Percentiles rank a stretch among this genome's conserved stretches.
Conservation (phyloP, 2,888 invertebrate species). For the Thymelicus sylvestris region DNA sequence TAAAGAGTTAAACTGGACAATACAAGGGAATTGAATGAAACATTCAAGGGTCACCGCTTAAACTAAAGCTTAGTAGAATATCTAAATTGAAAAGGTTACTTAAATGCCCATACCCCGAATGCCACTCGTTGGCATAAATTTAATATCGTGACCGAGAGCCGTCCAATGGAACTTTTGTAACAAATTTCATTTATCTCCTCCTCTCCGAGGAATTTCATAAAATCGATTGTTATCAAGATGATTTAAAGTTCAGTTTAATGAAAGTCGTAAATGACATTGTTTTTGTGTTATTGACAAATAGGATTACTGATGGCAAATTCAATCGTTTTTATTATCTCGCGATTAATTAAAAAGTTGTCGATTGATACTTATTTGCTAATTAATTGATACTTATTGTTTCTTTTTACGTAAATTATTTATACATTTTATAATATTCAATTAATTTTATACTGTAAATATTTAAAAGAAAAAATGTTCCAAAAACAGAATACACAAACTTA, state of each 20-base stretch:
- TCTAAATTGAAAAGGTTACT: conserved; percentile 71
- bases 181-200: conserved; percentile 80
- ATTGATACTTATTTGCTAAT: no score
- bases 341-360: no score
- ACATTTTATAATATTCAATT: no score
- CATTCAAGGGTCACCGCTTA: conserved; percentile 1
- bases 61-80: conserved; percentile 57
- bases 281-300: conserved; percentile 47
- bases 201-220: conserved; percentile 74
- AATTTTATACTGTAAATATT: no score
- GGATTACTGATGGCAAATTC: background rate
- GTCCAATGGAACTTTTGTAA: conserved; percentile 78
- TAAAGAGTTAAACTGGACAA: background rate
- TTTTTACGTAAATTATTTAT: no score
- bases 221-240: conserved; percentile 76
- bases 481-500: no score
- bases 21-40: background rate
- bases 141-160: conserved; percentile 77
- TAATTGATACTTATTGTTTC: no score
- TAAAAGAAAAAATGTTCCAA: no score
- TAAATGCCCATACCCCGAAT: conserved; percentile 74
- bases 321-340: conserved; percentile 51
- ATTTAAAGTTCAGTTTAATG: conserved; percentile 62
- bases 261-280: conserved; percentile 43
- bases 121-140: conserved; percentile 80